Conservation (phyloP, 2,797 vertebrate species). For the Phyllotis vaccarum region DNA sequence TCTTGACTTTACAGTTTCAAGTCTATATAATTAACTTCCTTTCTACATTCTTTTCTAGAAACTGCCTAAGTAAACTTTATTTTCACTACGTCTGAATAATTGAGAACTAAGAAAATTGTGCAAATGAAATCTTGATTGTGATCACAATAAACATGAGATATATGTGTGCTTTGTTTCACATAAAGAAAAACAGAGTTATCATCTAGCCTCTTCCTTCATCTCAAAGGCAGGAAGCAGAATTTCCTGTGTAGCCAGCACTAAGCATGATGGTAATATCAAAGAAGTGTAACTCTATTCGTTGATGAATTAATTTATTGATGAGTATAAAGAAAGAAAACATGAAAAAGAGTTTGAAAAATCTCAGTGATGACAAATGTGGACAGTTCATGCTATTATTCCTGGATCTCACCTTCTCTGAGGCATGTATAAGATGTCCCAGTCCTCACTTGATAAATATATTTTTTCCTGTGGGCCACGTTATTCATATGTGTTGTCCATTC, state of each 20-base stretch:
- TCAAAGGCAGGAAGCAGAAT: background rate
- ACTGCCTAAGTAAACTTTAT: background rate
- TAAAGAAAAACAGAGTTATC: background rate
- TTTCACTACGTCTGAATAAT: background rate
- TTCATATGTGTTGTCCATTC: background rate
- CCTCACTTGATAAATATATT: background rate
- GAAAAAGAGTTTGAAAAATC: background rate
- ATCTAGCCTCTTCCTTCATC: background rate
- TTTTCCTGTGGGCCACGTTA: background rate
- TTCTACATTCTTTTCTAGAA: background rate
- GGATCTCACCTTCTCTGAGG: background rate
- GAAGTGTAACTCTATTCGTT: background rate
- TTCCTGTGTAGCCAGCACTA: background rate
- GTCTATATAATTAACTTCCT: background rate
- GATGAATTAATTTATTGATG: background rate
- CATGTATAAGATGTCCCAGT: background rate
- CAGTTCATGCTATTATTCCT: background rate
- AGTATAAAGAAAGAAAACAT: background rate
- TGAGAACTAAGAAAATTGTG: no score
- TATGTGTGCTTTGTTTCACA: background rate
- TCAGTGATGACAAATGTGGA: background rate
- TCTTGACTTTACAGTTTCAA: background rate
- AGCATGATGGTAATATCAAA: background rate
- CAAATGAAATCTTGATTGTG: background rate
- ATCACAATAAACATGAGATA: background rate